Conservation (phyloP, 2,888 invertebrate species). For the Oscheius onirici region DNA sequence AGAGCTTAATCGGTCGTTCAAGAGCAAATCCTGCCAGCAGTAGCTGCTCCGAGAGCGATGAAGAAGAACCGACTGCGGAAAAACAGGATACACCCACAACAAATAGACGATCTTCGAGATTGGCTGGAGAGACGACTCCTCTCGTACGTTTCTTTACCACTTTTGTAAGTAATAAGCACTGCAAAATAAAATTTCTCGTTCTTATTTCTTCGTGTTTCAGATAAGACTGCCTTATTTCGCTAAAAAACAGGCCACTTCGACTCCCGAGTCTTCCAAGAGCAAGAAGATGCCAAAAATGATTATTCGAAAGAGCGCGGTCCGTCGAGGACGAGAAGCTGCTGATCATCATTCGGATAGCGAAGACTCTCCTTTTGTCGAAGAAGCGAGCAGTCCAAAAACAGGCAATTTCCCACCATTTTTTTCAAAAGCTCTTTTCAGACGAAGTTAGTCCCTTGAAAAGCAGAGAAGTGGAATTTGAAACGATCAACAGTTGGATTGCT, state of each 20-base stretch:
- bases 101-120: neutral
- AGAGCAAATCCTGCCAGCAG: neutral
- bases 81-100: neutral
- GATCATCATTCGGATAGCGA: neutral
- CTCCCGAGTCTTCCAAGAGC: neutral
- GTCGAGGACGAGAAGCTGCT: slow-evolving; percentile 6
- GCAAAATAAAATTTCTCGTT: neutral
- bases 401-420: neutral
- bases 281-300: neutral
- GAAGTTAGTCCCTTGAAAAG: slow-evolving; percentile 73
- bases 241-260: neutral
- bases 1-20: neutral
- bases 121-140: neutral
- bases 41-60: neutral
- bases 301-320: slow-evolving; percentile 7
- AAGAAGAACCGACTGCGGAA: neutral
- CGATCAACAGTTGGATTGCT: slow-evolving; percentile 80
- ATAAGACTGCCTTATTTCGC: neutral
- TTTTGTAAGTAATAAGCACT: too few relatives aligned
- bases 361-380: neutral
- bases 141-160: neutral
- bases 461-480: slow-evolving; percentile 82
- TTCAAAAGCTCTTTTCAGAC: neutral
- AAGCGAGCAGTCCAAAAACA: neutral
- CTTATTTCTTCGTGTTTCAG: neutral